phyloP scores from a whole-genome alignment of 2,888 invertebrate genomes.

The Coelinius sp. region DNA sequence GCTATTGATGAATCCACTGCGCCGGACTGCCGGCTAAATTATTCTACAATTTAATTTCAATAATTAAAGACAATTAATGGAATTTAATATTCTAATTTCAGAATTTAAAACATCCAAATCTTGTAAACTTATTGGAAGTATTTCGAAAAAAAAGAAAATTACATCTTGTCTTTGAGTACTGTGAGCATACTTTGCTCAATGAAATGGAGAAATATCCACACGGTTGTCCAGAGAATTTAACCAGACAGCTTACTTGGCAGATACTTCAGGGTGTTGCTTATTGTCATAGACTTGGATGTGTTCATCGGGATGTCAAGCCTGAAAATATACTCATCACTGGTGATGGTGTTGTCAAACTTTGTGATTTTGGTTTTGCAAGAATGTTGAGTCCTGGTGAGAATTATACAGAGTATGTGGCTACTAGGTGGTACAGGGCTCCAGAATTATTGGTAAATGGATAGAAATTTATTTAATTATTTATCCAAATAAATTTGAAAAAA shows the following conservation, averaged over 20 bases:
- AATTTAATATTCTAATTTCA: conserved; percentile 73
- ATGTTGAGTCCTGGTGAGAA: conserved; percentile 97
- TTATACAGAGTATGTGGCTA: conserved; percentile 99
- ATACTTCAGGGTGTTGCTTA: conserved; percentile 95
- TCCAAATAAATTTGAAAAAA: too few relatives aligned
- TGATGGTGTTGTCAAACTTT: conserved; percentile 95
- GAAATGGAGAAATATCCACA: conserved; percentile 94
- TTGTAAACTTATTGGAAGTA: conserved; percentile 97
- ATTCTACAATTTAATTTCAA: too few relatives aligned
- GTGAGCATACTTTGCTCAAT: conserved; percentile 96
- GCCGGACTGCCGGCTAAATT: too few relatives aligned
- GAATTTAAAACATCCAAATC: conserved; percentile 98
- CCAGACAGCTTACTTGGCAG: conserved; percentile 95
- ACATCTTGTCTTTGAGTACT: conserved; percentile 98
- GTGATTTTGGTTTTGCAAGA: conserved; percentile 98
- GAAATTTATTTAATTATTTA: not conserved
- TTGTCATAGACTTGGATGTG: conserved; percentile 96
- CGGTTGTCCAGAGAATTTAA: conserved; percentile 92
- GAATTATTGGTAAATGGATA: conserved; percentile 79
- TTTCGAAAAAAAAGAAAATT: conserved; percentile 95
- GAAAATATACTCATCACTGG: conserved; percentile 97
- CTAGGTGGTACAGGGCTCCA: conserved; percentile 98
- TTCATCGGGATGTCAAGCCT: conserved; percentile 98
- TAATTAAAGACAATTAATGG: too few relatives aligned
- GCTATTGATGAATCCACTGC: too few relatives aligned